Conservation (phyloP, 2,113 vertebrate genomes). For the Serinus canaria region DNA sequence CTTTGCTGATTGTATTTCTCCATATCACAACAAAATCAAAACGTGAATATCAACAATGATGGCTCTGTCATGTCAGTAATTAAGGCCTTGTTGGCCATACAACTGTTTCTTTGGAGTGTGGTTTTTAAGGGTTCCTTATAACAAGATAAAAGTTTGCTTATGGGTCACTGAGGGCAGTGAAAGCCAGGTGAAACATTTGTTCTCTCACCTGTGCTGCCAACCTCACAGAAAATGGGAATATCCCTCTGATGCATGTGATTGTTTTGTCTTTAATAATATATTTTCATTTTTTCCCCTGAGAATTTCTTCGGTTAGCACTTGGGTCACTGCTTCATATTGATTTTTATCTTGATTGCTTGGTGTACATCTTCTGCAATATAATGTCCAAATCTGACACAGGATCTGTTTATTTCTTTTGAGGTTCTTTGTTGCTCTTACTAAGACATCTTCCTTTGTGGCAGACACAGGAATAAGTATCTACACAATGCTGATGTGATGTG, state of each 20-base stretch:
- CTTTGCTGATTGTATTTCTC: not conserved
- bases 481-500: not conserved
- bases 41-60: not conserved
- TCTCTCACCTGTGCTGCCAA: not conserved
- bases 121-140: not conserved
- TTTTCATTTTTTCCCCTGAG: not conserved
- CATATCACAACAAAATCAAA: not conserved
- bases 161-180: not conserved
- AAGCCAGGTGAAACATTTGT: not conserved
- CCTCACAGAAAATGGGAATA: not conserved
- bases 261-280: not conserved
- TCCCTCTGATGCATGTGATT: not conserved
- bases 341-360: not conserved
- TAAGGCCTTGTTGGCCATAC: not conserved
- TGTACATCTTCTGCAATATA: not conserved
- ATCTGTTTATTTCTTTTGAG: not conserved
- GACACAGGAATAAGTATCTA: not conserved
- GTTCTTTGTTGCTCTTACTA: not conserved
- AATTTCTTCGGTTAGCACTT: not conserved
- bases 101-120: not conserved
- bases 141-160: rapidly evolving
- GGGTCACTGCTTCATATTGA: not conserved
- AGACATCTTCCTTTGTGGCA: not conserved
- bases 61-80: not conserved
- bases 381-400: not conserved